Conservation (phyloP, 2,797 vertebrate species). For the Pygocentrus nattereri region DNA sequence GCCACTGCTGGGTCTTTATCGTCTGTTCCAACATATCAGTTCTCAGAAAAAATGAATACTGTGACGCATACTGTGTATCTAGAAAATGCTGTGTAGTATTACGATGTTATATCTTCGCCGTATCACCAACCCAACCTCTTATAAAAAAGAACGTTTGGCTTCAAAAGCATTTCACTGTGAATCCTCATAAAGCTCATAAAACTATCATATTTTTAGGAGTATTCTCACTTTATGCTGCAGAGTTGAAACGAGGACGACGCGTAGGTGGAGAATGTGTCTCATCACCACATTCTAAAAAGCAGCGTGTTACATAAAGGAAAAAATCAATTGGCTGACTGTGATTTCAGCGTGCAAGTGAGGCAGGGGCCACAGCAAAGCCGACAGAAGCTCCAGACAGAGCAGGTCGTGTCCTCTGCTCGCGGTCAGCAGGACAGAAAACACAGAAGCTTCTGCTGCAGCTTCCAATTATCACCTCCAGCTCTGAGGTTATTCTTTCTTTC, state of each 20-base stretch:
- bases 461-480: constrained; percentile 8
- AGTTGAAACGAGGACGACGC: neutral
- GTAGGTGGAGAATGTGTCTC: neutral
- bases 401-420: constrained; percentile 2
- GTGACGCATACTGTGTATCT: too few relatives aligned
- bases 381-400: neutral
- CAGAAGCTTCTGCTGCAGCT: neutral
- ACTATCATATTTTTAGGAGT: neutral
- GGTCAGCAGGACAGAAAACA: neutral
- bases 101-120: too few relatives aligned
- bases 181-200: neutral
- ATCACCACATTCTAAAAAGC: too few relatives aligned
- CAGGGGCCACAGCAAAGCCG: neutral
- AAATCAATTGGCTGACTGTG: neutral
- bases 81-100: too few relatives aligned
- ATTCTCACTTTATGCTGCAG: neutral
- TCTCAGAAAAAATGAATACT: too few relatives aligned
- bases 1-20: too few relatives aligned
- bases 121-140: too few relatives aligned
- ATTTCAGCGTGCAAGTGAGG: neutral
- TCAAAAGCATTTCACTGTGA: neutral
- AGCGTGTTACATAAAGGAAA: neutral
- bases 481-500: neutral
- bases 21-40: too few relatives aligned
- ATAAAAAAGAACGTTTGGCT: neutral